These are phyloP conservation scores for Rhaphigaster nebulosa DNA, from an alignment of 2,888 invertebrate species.

Conservation along the genomic window DNA sequence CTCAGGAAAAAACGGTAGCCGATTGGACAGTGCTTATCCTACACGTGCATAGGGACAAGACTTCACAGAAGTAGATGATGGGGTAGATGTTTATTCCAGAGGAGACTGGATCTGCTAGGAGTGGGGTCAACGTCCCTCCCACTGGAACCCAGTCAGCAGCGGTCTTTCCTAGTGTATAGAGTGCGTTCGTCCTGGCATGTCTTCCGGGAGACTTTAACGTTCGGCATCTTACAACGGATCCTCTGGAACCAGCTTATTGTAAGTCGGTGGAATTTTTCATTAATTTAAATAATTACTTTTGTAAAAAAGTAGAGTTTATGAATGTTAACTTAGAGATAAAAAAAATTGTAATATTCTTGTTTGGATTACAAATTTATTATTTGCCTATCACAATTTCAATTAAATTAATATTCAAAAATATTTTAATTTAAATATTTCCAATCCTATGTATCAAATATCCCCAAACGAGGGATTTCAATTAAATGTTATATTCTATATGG, in stretches of 20 bases:
- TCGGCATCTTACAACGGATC: neutral
- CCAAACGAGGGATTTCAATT: neutral
- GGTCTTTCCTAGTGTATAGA: constrained; percentile 42
- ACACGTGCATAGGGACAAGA: neutral
- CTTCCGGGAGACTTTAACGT: constrained; percentile 45
- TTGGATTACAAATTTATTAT: neutral
- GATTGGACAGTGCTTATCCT: neutral
- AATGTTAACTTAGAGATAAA: neutral
- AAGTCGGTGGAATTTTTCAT: neutral
- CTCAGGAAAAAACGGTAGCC: neutral
- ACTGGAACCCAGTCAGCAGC: constrained; percentile 45
- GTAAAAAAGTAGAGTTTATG: neutral
- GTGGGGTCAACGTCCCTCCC: constrained; percentile 52
- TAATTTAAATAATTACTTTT: neutral
- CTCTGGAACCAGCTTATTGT: constrained; percentile 15
- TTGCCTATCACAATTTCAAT: neutral
- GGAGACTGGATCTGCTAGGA: constrained; percentile 30
- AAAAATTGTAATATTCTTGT: neutral
- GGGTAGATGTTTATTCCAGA: constrained; percentile 33
- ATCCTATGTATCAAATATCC: neutral
- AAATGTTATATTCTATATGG: too few relatives aligned
- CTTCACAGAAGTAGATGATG: neutral
- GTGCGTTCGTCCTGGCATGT: constrained; percentile 39
- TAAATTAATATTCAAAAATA: neutral
- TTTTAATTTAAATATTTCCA: neutral